These are phyloP conservation scores for Neopipo cinnamomea DNA, from an alignment of 2,113 vertebrate genomes.

Conservation along the genomic window DNA sequence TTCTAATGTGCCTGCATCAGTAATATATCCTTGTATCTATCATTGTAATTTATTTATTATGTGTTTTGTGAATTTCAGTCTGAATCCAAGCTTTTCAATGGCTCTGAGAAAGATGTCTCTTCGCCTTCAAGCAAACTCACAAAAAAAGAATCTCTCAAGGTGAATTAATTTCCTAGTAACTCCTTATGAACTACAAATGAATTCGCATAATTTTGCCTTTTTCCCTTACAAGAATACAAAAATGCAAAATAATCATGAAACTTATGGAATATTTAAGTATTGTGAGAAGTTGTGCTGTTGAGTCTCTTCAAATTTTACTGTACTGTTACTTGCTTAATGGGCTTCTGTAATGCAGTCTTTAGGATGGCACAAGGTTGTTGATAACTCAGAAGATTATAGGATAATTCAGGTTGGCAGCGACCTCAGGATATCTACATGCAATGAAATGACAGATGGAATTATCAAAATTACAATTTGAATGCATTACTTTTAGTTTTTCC, in stretches of 20 bases:
- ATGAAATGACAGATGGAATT: not conserved
- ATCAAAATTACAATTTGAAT: not conserved
- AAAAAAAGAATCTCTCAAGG: conserved; percentile 99
- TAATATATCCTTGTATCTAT: not conserved
- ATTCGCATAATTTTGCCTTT: not conserved
- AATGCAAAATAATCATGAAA: not conserved
- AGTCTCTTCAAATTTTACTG: not conserved
- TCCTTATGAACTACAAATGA: not conserved
- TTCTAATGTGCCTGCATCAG: not conserved
- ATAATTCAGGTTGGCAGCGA: not conserved
- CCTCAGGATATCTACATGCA: not conserved
- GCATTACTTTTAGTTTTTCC: not conserved
- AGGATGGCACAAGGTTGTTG: not conserved
- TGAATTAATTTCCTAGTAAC: conserved; percentile 54
- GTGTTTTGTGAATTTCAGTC: conserved; percentile 79
- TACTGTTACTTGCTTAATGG: not conserved
- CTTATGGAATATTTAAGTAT: not conserved
- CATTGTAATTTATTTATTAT: not conserved
- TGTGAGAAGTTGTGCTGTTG: not conserved
- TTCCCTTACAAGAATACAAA: not conserved
- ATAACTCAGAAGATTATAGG: not conserved
- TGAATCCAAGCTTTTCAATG: conserved; percentile 98
- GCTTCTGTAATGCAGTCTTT: not conserved
- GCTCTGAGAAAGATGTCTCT: conserved; percentile 93
- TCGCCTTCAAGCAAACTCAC: conserved; percentile 91